Base-by-base conservation (phyloP, 2,113 vertebrate species). In the Okapia johnstoni region DNA sequence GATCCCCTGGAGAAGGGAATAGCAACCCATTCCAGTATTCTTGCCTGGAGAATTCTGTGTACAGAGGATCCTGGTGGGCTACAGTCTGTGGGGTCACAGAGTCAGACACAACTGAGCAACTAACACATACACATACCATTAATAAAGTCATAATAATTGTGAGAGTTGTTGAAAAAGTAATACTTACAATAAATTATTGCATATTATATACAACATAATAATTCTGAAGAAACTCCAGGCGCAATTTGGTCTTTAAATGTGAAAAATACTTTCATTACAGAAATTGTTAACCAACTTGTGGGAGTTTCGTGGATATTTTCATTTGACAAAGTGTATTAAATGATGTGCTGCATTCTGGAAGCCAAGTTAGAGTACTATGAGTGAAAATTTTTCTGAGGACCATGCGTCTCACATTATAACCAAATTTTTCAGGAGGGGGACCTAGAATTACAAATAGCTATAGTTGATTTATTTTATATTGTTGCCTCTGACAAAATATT, bases 221-320 rank as follows among this genome's bases (percentile, higher is more conserved):
- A 70, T 96, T 87, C 52, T 96, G 79, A 87, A 86, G 55, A 89
- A 86, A 85, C 36, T 66, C 23, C 15, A 48, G 46, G 14, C 91
- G 23, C 6, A 88, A 14, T 96, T 85, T 93, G 10, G n/a, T 94
- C 70, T 94, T 96, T 60, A 92, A 95, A 50, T 92, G n/a, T 63
- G 84, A 95, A 96, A 88, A 94, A 73, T 92, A 73, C 86, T 94
- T 93, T 96, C 9, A 12, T 89, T 94, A 25, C 14, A 96, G 79
- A 95, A 90, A 84, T 85, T 61, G 50, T 77, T 96, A 76, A 76
- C 13, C 21, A 85, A 94, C 28, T 77, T 95, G 9, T 79, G 23
- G 77, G 30, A 76, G 61, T 88, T 94, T 76, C 95, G 55, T 94
- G 73, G 6, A 73, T 94, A 1, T 87, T 96, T 96, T 96, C 10